Conservation (phyloP, 2,113 vertebrate species). For the Pandion haliaetus region DNA sequence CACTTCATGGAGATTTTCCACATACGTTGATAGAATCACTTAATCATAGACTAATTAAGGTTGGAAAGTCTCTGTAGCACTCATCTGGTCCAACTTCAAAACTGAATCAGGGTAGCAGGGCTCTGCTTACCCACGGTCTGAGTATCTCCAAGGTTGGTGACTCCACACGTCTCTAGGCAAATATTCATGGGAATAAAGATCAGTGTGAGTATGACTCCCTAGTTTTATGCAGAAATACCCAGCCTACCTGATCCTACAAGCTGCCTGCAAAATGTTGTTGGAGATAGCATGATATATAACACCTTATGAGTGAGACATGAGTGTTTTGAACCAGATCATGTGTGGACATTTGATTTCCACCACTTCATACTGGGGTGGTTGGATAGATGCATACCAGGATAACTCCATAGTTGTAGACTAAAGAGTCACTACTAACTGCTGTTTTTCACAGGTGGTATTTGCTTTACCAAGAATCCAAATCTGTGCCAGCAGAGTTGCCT, state of each 20-base stretch:
- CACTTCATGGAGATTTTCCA: neutral
- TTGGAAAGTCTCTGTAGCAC: neutral
- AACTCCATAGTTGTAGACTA: neutral
- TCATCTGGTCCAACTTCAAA: neutral
- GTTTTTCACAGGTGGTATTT: neutral
- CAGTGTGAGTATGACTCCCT: rapidly evolving
- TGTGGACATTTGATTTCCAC: neutral
- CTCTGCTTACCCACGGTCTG: neutral
- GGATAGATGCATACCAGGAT: neutral
- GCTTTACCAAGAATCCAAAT: neutral
- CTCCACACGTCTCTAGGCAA: neutral
- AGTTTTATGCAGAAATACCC: neutral
- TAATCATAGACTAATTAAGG: neutral
- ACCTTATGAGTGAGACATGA: neutral
- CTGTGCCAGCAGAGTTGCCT: neutral
- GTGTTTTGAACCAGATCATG: neutral
- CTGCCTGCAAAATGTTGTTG: neutral
- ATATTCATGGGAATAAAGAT: neutral
- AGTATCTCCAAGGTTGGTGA: neutral
- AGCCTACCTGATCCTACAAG: neutral
- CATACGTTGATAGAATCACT: neutral
- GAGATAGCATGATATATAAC: neutral
- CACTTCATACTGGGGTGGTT: neutral
- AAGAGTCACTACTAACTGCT: neutral
- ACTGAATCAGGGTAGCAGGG: neutral